Conservation (phyloP, 2,797 vertebrate genomes). For the Strix occidentalis region DNA sequence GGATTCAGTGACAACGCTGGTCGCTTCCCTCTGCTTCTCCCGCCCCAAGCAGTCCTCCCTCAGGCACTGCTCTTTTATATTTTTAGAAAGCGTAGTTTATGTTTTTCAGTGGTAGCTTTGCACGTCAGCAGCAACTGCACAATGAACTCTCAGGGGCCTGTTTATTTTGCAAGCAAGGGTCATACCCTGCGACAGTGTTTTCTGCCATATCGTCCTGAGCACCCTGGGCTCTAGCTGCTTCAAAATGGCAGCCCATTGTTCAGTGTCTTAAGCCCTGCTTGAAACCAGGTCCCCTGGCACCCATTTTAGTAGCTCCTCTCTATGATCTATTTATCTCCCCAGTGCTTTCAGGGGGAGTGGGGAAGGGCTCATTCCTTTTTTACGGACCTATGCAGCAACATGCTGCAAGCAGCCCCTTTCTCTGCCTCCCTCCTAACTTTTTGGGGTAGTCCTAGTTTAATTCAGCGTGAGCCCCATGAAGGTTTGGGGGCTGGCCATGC, state of each 20-base stretch:
- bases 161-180: neutral
- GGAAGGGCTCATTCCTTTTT: neutral
- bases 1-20: accelerated
- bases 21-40: neutral
- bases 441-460: neutral
- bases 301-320: neutral
- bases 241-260: slow-evolving; percentile 11
- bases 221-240: neutral
- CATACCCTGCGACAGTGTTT: neutral
- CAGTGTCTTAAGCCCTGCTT: neutral
- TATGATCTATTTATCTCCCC: neutral
- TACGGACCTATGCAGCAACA: neutral
- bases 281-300: neutral
- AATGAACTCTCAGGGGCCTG: neutral
- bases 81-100: slow-evolving; percentile 6
- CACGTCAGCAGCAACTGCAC: neutral
- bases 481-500: neutral
- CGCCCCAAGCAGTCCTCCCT: neutral
- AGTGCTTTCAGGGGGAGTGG: neutral
- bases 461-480: neutral
- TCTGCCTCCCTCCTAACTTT: neutral
- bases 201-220: neutral
- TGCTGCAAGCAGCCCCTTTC: neutral
- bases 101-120: neutral
- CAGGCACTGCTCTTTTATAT: neutral